These are phyloP conservation scores for Anabas testudineus DNA, from an alignment of 2,797 vertebrate genomes.

Conservation along the genomic window DNA sequence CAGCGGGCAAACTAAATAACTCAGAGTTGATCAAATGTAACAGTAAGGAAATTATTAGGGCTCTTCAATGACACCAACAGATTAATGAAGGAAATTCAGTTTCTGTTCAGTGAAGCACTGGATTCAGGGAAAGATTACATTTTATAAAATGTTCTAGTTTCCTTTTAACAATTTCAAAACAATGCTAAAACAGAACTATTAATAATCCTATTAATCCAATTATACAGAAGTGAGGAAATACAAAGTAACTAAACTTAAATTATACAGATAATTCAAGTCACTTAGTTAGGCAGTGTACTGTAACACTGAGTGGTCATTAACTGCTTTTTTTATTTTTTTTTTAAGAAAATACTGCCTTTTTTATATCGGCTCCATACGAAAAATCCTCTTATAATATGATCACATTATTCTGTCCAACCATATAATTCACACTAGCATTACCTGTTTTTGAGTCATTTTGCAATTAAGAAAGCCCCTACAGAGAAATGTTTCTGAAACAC, in stretches of 20 bases:
- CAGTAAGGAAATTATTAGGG: neutral
- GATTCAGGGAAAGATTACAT: too few relatives aligned
- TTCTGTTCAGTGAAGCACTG: too few relatives aligned
- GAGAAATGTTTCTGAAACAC: conserved; percentile 36
- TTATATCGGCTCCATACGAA: neutral
- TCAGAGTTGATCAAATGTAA: neutral
- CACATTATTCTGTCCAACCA: neutral
- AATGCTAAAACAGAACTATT: neutral
- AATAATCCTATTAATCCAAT: neutral
- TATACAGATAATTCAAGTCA: neutral
- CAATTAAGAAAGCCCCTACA: conserved; percentile 11
- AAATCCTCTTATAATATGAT: neutral
- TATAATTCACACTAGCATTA: neutral
- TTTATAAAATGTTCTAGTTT: too few relatives aligned
- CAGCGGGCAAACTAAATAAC: neutral
- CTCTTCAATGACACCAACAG: too few relatives aligned
- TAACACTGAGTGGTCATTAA: neutral
- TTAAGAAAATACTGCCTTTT: neutral
- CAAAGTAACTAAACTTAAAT: neutral
- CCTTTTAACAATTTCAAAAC: neutral
- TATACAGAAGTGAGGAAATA: neutral
- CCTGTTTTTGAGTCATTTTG: conserved; percentile 17
- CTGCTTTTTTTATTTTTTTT: too few relatives aligned
- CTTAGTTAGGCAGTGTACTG: neutral
- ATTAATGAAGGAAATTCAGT: too few relatives aligned